Percentiles rank a stretch among this genome's conserved stretches.
phyloP scores from a whole-genome alignment of 2,113 vertebrate species.

The Mastomys natalensis region DNA sequence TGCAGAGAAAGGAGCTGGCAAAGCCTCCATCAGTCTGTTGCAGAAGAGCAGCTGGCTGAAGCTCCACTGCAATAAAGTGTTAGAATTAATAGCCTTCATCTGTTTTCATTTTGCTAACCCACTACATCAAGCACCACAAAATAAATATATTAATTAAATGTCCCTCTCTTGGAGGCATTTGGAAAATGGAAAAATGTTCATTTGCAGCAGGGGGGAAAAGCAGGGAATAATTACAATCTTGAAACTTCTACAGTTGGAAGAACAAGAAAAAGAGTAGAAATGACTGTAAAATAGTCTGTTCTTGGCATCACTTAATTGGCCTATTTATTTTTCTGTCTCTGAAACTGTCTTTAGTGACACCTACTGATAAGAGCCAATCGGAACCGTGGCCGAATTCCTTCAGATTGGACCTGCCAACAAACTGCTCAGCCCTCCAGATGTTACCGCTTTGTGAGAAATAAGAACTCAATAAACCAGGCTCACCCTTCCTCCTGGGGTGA shows the following conservation, averaged over 20 bases:
- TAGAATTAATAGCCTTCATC: constrained; percentile 57
- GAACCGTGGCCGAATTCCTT: constrained; percentile 85
- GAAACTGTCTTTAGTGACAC: constrained; percentile 85
- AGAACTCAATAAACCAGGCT: constrained; percentile 86
- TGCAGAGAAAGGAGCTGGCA: background rate
- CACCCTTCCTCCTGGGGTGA: constrained; percentile 89
- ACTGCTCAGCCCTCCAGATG: constrained; percentile 85
- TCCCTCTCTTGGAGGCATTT: constrained; percentile 53
- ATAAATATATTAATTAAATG: constrained; percentile 73
- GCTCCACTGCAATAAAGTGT: constrained; percentile 33
- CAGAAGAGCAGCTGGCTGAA: background rate
- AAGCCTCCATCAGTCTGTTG: background rate
- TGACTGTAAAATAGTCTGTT: constrained; percentile 63
- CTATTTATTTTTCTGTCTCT: constrained; percentile 82
- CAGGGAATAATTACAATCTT: constrained; percentile 74
- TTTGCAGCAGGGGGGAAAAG: background rate
- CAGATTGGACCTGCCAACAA: constrained; percentile 84
- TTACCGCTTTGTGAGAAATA: constrained; percentile 87
- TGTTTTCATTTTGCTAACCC: constrained; percentile 68
- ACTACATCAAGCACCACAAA: constrained; percentile 43
- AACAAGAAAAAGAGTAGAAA: constrained; percentile 76
- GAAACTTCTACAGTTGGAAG: constrained; percentile 71
- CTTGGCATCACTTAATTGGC: constrained; percentile 68
- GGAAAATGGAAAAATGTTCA: constrained; percentile 57
- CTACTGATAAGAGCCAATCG: constrained; percentile 87